These are phyloP conservation scores for Rhimphoctona megacephalus DNA, from an alignment of 2,888 invertebrate genomes.

Conservation along the genomic window DNA sequence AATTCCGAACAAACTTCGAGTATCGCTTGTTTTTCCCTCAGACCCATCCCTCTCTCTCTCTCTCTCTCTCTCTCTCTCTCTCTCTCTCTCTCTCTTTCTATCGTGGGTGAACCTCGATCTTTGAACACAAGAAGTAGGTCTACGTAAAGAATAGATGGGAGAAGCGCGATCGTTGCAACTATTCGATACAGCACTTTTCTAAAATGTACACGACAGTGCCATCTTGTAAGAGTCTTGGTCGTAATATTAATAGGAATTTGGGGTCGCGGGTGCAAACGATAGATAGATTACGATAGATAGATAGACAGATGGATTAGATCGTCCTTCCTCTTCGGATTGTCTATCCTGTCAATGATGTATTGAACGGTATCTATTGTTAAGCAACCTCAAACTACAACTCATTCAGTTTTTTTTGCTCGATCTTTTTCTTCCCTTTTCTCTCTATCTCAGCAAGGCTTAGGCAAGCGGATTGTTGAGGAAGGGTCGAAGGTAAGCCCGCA, in stretches of 20 bases:
- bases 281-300: constrained; percentile 40
- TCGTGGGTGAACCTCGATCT: constrained; percentile 46
- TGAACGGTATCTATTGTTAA: constrained; percentile 53
- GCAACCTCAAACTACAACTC: not conserved
- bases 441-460: not conserved
- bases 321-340: constrained; percentile 18
- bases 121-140: constrained; percentile 49
- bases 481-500: constrained; percentile 28
- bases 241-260: constrained; percentile 33
- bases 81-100: not conserved
- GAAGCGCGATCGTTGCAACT: constrained; percentile 42
- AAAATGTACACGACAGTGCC: constrained; percentile 38
- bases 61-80: no score
- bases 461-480: not conserved
- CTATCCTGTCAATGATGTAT: constrained; percentile 45
- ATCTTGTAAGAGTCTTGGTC: constrained; percentile 46
- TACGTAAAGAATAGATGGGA: constrained; percentile 41
- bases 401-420: not conserved
- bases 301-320: constrained; percentile 37
- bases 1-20: not conserved
- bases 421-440: not conserved
- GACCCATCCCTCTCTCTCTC: constrained; percentile 1
- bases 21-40: not conserved
- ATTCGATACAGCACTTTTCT: constrained; percentile 33
- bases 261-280: constrained; percentile 51